Evolutionary conservation across 2,797 vertebrate genomes (phyloP).

Genomic region (Enteromius viviparus): DNA sequence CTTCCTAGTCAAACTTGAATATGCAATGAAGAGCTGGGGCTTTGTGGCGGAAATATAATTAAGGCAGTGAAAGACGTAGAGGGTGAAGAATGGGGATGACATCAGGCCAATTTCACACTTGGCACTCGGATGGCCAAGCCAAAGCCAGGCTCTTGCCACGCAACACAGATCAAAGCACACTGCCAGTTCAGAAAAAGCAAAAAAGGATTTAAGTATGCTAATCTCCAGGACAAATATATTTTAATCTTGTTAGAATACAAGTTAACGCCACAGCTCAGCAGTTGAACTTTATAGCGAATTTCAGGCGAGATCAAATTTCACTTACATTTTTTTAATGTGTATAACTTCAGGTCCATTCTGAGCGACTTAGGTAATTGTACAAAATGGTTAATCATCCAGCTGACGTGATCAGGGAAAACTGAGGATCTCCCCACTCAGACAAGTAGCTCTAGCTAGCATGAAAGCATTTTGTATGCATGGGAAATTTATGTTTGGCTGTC

Average conservation of each 20-base stretch:
- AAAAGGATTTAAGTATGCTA: constrained; percentile 94
- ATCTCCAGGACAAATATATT: constrained; percentile 99
- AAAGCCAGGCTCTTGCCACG: constrained; percentile 87
- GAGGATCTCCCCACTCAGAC: background rate
- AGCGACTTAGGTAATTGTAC: constrained; percentile 74
- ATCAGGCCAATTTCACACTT: constrained; percentile 99
- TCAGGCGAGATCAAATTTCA: constrained; percentile 79
- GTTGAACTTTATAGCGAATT: constrained; percentile 87
- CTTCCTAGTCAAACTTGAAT: constrained; percentile 97
- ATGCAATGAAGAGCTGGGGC: constrained; percentile 89
- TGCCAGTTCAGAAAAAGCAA: constrained; percentile 86
- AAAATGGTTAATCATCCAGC: constrained; percentile 61
- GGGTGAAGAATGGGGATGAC: constrained; percentile 95
- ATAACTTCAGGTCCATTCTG: constrained; percentile 76
- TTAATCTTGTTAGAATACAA: constrained; percentile 99
- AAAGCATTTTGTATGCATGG: constrained; percentile 56
- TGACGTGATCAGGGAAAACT: constrained; percentile 10
- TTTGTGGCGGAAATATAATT: constrained; percentile 99
- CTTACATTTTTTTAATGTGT: constrained; percentile 69
- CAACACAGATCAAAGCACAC: constrained; percentile 97
- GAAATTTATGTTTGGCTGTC: constrained; percentile 65
- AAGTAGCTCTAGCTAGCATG: background rate
- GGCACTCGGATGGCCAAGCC: constrained; percentile 88
- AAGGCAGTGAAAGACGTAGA: constrained; percentile 90
- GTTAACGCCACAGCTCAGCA: constrained; percentile 93